phyloP scores from a whole-genome alignment of 2,113 vertebrate genomes.

The Eulacestoma nigropectus region DNA sequence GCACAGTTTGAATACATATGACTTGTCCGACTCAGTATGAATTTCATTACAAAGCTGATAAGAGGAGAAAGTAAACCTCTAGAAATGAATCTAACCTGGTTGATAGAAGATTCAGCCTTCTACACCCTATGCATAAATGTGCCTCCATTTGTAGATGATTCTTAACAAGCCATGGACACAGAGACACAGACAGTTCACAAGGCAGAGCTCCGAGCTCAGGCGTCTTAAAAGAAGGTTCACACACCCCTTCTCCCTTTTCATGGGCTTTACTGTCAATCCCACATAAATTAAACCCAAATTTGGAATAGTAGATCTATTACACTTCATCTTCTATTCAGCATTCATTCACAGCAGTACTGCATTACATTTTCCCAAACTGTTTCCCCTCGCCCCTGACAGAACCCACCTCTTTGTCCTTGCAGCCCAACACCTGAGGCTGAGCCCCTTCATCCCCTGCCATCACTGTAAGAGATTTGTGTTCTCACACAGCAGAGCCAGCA shows the following conservation, averaged over 20 bases:
- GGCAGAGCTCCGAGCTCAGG: background rate
- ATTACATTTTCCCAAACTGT: background rate
- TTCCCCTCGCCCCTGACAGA: background rate
- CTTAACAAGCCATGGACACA: background rate
- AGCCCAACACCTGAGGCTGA: background rate
- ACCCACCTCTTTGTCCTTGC: rapidly evolving
- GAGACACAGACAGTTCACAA: background rate
- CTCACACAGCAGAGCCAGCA: background rate
- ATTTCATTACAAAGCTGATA: background rate
- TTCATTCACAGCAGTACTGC: background rate
- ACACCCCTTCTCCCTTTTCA: background rate
- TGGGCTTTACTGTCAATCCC: background rate
- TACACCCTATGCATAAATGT: background rate
- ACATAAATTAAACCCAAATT: background rate
- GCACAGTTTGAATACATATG: background rate
- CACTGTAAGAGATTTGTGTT: background rate
- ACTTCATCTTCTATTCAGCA: background rate
- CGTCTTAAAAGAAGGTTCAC: background rate
- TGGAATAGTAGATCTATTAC: background rate
- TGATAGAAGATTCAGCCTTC: background rate
- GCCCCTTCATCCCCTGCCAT: rapidly evolving
- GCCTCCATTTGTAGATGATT: background rate
- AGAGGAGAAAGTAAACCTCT: background rate
- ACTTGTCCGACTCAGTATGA: background rate
- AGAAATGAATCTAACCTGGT: background rate